A percentile compares a stretch with the other conserved stretches of the same genome.
These are phyloP conservation scores for Pseudopipra pipra DNA, from an alignment of 2,113 vertebrate species.

Conservation along the genomic window DNA sequence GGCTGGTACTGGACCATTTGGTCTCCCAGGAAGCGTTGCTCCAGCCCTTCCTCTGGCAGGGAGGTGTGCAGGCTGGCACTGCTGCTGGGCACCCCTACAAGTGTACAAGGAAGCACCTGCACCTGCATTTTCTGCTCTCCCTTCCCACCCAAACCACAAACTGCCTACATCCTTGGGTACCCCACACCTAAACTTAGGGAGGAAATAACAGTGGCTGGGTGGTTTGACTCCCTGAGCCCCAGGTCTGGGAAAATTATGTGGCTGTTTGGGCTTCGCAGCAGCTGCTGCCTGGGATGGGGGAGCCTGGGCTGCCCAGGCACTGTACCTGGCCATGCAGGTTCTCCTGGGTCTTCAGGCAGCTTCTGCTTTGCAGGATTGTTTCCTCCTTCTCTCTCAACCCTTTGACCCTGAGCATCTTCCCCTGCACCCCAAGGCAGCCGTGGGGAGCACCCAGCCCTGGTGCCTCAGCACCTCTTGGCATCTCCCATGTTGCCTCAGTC, in stretches of 20 bases:
- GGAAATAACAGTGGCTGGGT: not conserved
- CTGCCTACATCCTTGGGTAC: not conserved
- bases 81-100: not conserved
- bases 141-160: not conserved
- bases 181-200: not conserved
- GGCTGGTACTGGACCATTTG: not conserved
- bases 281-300: not conserved
- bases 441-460: not conserved
- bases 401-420: not conserved
- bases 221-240: not conserved
- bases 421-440: not conserved
- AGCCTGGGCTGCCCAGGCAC: not conserved
- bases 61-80: not conserved
- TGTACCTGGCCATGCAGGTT: rapidly evolving
- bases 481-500: not conserved
- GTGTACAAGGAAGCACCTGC: not conserved
- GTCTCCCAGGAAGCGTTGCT: not conserved
- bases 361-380: not conserved
- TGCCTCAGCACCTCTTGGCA: not conserved
- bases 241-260: not conserved
- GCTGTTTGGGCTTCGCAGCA: not conserved
- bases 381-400: not conserved
- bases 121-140: not conserved
- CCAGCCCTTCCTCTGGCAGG: not conserved
- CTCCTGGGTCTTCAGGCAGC: not conserved